These are phyloP conservation scores for Zoanthus sansibaricus DNA, from an alignment of 92 coral and sea anemone species.

Conservation along the genomic window DNA sequence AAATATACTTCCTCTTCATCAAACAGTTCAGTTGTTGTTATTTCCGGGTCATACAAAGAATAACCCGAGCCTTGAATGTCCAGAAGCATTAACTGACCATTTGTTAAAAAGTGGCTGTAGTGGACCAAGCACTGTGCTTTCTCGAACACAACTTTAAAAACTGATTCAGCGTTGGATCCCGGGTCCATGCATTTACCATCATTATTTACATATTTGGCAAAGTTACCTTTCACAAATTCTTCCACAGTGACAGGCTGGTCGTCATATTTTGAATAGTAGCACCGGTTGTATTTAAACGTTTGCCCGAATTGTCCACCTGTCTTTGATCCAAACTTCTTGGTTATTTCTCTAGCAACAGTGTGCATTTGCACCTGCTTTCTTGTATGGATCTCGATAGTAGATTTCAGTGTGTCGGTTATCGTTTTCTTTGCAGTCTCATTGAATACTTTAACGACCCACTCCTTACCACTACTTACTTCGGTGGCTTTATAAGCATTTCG, in stretches of 20 bases:
- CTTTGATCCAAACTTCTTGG: no score
- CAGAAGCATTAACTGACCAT: constrained; percentile 64
- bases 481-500: no score
- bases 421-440: no score
- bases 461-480: no score
- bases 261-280: not conserved
- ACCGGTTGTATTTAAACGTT: no score
- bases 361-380: no score
- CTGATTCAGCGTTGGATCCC: not conserved
- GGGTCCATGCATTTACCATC: constrained; percentile 4
- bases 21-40: constrained; percentile 60
- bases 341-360: no score
- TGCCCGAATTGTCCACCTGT: no score
- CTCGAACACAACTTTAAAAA: constrained; percentile 28
- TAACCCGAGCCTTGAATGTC: constrained; percentile 82
- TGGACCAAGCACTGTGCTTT: constrained; percentile 77
- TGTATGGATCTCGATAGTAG: no score
- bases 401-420: no score
- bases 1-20: constrained; percentile 62
- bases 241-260: constrained; percentile 4
- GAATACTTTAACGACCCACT: no score
- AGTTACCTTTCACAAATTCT: not conserved
- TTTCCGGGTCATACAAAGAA: constrained; percentile 74
- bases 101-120: constrained; percentile 48
- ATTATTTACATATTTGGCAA: not conserved